Base-by-base conservation (phyloP, 2,113 vertebrate genomes). In the Apteryx mantelli region DNA sequence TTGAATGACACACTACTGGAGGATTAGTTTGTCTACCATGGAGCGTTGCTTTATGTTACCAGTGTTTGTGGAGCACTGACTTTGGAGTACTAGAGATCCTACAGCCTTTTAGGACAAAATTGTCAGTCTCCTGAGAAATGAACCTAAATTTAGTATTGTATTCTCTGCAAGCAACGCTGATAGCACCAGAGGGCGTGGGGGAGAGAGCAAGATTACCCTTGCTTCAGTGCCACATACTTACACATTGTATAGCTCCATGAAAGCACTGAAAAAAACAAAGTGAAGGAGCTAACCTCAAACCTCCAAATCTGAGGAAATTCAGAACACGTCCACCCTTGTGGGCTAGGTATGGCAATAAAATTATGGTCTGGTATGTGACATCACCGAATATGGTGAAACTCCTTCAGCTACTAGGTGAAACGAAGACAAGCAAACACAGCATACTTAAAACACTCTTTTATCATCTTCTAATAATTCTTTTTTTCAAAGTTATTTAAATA, bases 11-110 rank as follows among this genome's bases (percentile, higher is more conserved):
- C 96, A 90, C 93, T 91, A 91, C 86, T 92, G 88, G 81, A 94
- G 96, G 97, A 96, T 97, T 95, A 97, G 94, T 93, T 93, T 87
- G 89, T 91, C 95, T 92, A 89, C 89, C 90, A 82, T 88, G 52
- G 89, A 95, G 96, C 79, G 92, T 89, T 94, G 78, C 89, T 94
- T 88, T 87, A 63, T 38, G 64, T 74, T 83, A 75, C 75, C 71
- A 83, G 89, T 74, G 74, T 85, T 91, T 92, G 26, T 60, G 66
- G 86, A 91, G 70, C 48, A 74, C 93, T 95, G 82, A 85, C 85
- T 94, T 88, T 3, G 10, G 63, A 82, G 93, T 76, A 87, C 74
- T 66, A 11, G 74, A 77, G 64, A 95, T 95, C 88, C 86, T 73
- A 74, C 17, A 83, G 87, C 76, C 46, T 96, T 95, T 95, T 75